Conservation (phyloP, 2,113 vertebrate genomes). For the Lampris incognitus region DNA sequence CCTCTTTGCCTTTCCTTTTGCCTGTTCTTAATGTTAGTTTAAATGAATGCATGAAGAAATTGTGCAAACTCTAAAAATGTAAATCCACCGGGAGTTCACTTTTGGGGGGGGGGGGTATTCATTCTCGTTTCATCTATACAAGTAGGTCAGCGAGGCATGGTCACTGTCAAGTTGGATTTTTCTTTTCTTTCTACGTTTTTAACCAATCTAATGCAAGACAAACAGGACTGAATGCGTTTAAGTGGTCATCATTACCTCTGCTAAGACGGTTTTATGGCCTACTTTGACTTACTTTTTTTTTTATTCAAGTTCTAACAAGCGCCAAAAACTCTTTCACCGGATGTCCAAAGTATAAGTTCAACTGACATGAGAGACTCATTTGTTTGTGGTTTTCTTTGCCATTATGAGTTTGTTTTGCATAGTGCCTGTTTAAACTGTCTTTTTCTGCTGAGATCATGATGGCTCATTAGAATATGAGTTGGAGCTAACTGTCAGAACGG, state of each 20-base stretch:
- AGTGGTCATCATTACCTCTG: neutral
- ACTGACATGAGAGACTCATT: conserved; percentile 25
- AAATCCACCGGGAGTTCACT: neutral
- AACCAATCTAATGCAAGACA: neutral
- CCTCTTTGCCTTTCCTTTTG: conserved; percentile 53
- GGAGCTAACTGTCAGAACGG: conserved; percentile 44
- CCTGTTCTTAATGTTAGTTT: conserved; percentile 51
- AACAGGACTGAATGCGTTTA: neutral
- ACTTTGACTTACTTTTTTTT: neutral
- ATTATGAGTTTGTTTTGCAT: conserved; percentile 44
- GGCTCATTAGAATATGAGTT: conserved; percentile 55
- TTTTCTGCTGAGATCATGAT: conserved; percentile 14
- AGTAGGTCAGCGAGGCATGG: conserved; percentile 10
- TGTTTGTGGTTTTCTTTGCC: conserved; percentile 22
- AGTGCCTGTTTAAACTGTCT: conserved; percentile 17
- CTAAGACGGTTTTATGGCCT: neutral
- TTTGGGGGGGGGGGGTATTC: conserved; percentile 14
- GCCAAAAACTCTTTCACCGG: neutral
- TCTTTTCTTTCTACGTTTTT: neutral
- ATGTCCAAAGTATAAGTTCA: neutral
- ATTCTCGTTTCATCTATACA: conserved; percentile 11
- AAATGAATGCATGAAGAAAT: conserved; percentile 37
- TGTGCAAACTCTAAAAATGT: neutral
- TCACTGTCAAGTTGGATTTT: conserved; percentile 11
- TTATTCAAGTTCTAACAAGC: neutral